Percentiles rank a stretch among this genome's conserved stretches.
phyloP scores from a whole-genome alignment of 1,140 invertebrate genomes.

The Planococcus citri region DNA sequence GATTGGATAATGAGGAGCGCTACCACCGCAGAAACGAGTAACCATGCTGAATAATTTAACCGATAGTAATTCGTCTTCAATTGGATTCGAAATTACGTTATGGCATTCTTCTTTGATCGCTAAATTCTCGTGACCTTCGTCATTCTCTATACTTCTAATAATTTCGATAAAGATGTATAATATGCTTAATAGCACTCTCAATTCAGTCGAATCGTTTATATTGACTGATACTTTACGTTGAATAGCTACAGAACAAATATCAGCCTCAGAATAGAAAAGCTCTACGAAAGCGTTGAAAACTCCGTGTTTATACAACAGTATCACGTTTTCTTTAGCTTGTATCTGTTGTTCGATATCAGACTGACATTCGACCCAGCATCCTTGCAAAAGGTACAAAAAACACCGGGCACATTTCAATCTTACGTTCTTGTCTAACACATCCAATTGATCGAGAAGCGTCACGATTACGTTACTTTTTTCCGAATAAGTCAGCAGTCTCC shows the following conservation, averaged over 20 bases:
- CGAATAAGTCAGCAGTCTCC: slow-evolving; percentile 55
- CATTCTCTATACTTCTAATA: slow-evolving; percentile 41
- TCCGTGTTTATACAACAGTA: slow-evolving; percentile 76
- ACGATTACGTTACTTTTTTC: slow-evolving; percentile 62
- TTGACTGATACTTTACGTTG: slow-evolving; percentile 80
- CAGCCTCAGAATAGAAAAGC: slow-evolving; percentile 86
- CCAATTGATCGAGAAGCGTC: slow-evolving; percentile 77
- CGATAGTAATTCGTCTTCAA: slow-evolving; percentile 63
- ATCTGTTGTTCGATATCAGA: slow-evolving; percentile 75
- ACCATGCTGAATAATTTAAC: slow-evolving; percentile 86
- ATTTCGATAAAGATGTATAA: slow-evolving; percentile 91
- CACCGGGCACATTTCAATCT: slow-evolving; percentile 78
- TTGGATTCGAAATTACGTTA: slow-evolving; percentile 24
- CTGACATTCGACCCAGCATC: slow-evolving; percentile 86
- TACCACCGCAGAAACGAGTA: slow-evolving; percentile 84
- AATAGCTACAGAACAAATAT: slow-evolving; percentile 52
- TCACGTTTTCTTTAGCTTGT: slow-evolving; percentile 69
- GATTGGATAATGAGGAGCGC: slow-evolving; percentile 91
- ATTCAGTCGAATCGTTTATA: slow-evolving; percentile 77
- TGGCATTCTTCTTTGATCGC: slow-evolving; percentile 20
- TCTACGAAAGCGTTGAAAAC: slow-evolving; percentile 81
- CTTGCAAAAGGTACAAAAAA: slow-evolving; percentile 83
- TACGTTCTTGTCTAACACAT: slow-evolving; percentile 63
- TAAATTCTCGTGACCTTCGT: not conserved
- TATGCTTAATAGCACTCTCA: slow-evolving; percentile 82